Conservation (phyloP, 2,888 invertebrate species). For the Pammene fasciana region DNA sequence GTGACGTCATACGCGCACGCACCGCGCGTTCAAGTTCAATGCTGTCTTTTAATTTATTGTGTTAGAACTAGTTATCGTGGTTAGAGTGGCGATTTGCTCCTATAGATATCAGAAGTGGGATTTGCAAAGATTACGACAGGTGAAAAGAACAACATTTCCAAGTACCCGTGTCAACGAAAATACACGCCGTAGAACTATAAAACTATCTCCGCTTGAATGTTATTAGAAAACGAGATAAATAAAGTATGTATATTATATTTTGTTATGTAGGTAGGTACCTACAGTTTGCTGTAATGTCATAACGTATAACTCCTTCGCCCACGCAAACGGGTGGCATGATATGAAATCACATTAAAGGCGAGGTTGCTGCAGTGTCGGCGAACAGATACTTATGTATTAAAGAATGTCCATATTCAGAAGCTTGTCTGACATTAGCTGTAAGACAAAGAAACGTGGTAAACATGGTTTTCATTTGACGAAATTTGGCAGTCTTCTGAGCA, state of each 20-base stretch:
- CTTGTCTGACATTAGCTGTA: constrained; percentile 1
- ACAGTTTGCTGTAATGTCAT: constrained; percentile 15
- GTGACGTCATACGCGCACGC: constrained; percentile 74
- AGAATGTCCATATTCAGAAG: constrained; percentile 9
- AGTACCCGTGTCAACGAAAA: no score
- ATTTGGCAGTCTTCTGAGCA: neutral
- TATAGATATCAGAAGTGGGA: constrained; percentile 8
- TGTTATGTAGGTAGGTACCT: neutral
- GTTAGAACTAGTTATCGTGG: constrained; percentile 50
- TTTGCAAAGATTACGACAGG: neutral
- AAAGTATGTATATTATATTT: no score
- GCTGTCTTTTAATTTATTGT: constrained; percentile 74
- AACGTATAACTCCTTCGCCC: constrained; percentile 23
- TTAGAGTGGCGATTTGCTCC: constrained; percentile 1
- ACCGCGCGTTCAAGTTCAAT: constrained; percentile 80
- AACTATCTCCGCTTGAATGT: neutral
- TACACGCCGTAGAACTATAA: neutral
- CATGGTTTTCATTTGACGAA: neutral
- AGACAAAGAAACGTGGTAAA: neutral
- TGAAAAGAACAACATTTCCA: neutral
- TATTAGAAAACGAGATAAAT: neutral
- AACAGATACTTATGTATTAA: constrained; percentile 2
- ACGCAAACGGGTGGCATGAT: constrained; percentile 24
- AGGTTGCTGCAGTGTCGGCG: constrained; percentile 16
- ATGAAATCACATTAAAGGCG: constrained; percentile 27